Base-by-base conservation (phyloP, 2,888 invertebrate genomes). In the Syrphus vitripennis region DNA sequence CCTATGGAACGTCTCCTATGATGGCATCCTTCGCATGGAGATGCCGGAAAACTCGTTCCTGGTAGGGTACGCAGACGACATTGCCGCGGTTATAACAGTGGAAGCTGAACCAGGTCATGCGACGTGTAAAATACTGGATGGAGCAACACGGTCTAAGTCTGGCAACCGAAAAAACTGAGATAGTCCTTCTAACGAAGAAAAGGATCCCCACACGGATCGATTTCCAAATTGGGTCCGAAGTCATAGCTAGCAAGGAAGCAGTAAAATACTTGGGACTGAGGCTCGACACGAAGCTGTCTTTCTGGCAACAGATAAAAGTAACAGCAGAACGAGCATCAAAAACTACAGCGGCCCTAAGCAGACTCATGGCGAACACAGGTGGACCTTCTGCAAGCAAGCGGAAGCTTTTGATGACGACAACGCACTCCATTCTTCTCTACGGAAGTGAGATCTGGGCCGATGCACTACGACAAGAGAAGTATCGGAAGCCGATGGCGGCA, bases 161-260 rank as follows among this genome's bases (percentile, higher is more conserved):
- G 21, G 69, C 67, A 6, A 40, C 65, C 10, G 65, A 63, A 65
- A 76, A 67, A 57, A 42, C 55, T 16, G 65, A 67, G 6, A 48
- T 65, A 48, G 31, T 76, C 1, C 16, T 53, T 24, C 21, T 55
- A 1, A 55, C 76, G 6, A 76, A 42, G 19, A 65, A 55, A 10
- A 3, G 24, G n/a, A 53, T 26, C 26, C 53, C 26, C 10, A 53
- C 26, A 2, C 4, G 14, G 4, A 53, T 53, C 14, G 19, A 61
- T 10, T 29, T 50, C 48, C 3, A 34, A 16, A 21, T 59, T 24
- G 21, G 48, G 1, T 16, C 24, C 4, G 19, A 74, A 19, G 12
- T 55, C 1, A 48, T 48, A 16, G 16, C 2, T 2, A 48, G 29
- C 19, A 65, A 31, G n/a, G 14, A 45, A 0, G 70, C 55, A 1